phyloP scores from a whole-genome alignment of 2,888 invertebrate species.

The Polydrusus tereticollis region DNA sequence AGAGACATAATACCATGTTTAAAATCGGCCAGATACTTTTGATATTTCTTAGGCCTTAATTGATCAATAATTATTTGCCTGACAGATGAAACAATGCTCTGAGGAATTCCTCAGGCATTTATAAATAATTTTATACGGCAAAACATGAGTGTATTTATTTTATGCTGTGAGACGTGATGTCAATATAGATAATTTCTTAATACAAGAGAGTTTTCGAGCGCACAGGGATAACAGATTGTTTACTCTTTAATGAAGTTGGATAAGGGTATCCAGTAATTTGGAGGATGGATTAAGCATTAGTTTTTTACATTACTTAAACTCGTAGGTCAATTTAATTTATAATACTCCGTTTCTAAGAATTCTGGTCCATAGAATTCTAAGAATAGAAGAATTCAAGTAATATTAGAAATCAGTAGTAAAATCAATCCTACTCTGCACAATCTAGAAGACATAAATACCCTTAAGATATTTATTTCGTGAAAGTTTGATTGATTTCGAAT shows the following conservation, averaged over 20 bases:
- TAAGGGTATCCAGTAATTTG: too few species aligned
- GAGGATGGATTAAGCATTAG: too few species aligned
- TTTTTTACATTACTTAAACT: too few species aligned
- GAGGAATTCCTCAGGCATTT: conserved; percentile 39
- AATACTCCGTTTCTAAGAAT: too few species aligned
- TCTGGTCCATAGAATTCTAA: too few species aligned
- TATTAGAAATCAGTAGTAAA: too few species aligned
- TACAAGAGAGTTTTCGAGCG: conserved; percentile 30
- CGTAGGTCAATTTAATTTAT: too few species aligned
- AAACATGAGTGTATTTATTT: conserved; percentile 46
- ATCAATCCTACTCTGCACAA: too few species aligned
- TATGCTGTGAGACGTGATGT: conserved; percentile 43
- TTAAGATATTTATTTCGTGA: too few species aligned
- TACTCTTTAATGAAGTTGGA: not conserved
- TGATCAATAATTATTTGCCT: conserved; percentile 48
- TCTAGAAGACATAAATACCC: too few species aligned
- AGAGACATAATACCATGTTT: conserved; percentile 46
- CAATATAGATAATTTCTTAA: conserved; percentile 48
- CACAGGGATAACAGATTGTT: not conserved
- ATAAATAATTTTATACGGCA: conserved; percentile 45
- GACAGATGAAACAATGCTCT: conserved; percentile 48
- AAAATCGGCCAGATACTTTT: conserved; percentile 41
- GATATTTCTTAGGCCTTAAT: conserved; percentile 45
- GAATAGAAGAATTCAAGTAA: too few species aligned
- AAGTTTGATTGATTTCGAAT: too few species aligned